Evolutionary conservation across 2,888 invertebrate genomes (phyloP), one percentile per base, ranked within the genome.

Genomic region (Drosophila ustulata): DNA sequence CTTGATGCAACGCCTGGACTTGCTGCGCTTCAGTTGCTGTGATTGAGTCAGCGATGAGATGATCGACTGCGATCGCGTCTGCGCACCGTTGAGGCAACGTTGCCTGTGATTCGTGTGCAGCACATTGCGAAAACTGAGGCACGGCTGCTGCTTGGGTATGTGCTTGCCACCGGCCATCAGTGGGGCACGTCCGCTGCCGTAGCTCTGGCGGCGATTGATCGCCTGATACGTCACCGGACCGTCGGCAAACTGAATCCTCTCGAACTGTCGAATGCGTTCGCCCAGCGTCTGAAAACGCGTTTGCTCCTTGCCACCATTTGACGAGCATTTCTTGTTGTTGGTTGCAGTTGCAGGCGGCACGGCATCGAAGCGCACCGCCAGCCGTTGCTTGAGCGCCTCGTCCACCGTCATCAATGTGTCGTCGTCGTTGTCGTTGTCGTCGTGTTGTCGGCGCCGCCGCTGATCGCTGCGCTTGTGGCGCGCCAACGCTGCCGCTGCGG

Each of bases 381-480:
- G 50, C 11, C 68, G 74, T 8, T 70, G 50, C 32, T 80, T 82
- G 4, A 88, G 45, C n/a, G 49, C 39, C 5, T 64, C 39, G 32
- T 88, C 80, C 32, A 88, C 63, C 8, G 68, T 28, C 86, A 88
- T 82, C 9, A 82, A 66, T 47, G 66, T 18, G 3, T 63, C 66
- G 26, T 11, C 11, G 11, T 62, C 58, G 7, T 49, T 39, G 2
- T 18, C 18, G 18, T n/a, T n/a, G n/a, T n/a, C n/a, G n/a, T n/a
- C n/a, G n/a, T n/a, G n/a, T n/a, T 18, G 18, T 13, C 3, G 39
- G 0, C 3, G 39, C 7, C 7, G 30, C 6, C 30, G 30, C 18
- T 13, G 18, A 18, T 18, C 39, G 39, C 11, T 41, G 39, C 39
- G 39, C 39, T 43, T 39, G n/a, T 34, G 49, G 13, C 18, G 52